Evolutionary conservation across 1,140 invertebrate species (phyloP), one percentile per base, ranked within the genome.

Genomic region (Anthonomus grandis): DNA sequence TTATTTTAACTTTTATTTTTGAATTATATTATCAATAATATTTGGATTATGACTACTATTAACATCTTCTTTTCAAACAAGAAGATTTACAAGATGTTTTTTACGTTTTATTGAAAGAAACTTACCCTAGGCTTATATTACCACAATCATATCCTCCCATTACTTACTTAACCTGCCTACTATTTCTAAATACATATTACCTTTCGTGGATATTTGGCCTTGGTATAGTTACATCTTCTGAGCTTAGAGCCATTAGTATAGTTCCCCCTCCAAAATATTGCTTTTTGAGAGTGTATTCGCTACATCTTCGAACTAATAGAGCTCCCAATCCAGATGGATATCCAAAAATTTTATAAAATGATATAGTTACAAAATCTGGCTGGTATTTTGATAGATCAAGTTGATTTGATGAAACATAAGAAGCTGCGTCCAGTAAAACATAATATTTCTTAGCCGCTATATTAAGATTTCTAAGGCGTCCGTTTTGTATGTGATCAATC

Each of bases 281-380:
- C 77, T 87, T 91, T 10, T 82, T 74, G 39, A 96, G 75, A 17
- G 83, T 69, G 65, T 79, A 22, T 2, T 77, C 75, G 63, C 84
- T 86, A 1, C 74, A 72, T 67, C 90, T 89, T 64, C 80, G 83
- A 0, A 97, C 85, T 41, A 98, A 66, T 2, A 98, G 72, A 27
- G 91, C 93, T 22, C 95, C 95, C 62, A 90, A 73, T n/a, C 89
- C 95, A 52, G 94, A 97, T 4, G 96, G 95, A 76, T 89, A 97
- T 3, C 96, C 96, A 79, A 98, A 97, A 67, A 98, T 92, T 81
- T 98, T 98, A 76, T 98, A 98, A 78, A 98, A 98, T 1, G 95
- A 98, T 4, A 98, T 27, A 44, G 83, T 84, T 0, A 97, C 83
- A 80, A 97, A 98, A 75, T 98, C 93, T 15, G 93, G 89, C 59